These are phyloP conservation scores for Auanema sp. DNA, from an alignment of 2,888 invertebrate species.

Conservation along the genomic window DNA sequence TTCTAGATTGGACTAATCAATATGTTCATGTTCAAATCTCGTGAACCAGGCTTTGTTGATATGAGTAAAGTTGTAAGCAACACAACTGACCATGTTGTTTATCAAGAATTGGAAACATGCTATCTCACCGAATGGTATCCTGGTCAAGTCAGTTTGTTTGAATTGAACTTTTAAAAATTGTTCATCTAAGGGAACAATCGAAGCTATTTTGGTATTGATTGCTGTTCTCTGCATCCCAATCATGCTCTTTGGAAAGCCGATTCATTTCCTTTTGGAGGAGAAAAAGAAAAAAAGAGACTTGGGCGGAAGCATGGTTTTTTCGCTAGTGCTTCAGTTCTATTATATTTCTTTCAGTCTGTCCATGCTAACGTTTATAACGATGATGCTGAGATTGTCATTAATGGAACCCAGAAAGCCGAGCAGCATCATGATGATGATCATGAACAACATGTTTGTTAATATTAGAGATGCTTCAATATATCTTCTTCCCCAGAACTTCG, in stretches of 20 bases:
- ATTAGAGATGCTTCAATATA: not conserved
- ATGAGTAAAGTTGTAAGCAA: not conserved
- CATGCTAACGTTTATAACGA: constrained; percentile 60
- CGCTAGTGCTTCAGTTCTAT: not conserved
- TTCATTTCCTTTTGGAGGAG: constrained; percentile 53
- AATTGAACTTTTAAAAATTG: not conserved
- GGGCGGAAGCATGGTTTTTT: constrained; percentile 48
- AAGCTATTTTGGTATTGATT: constrained; percentile 65
- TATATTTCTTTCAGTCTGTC: constrained; percentile 55
- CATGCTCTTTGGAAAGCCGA: constrained; percentile 64
- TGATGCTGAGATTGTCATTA: constrained; percentile 58
- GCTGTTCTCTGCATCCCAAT: constrained; percentile 63
- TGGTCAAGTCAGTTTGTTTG: constrained; percentile 45
- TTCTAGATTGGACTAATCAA: constrained; percentile 63
- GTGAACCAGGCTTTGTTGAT: constrained; percentile 45
- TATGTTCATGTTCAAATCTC: constrained; percentile 64
- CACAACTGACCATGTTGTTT: constrained; percentile 9
- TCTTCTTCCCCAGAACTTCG: constrained; percentile 67
- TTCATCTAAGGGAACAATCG: constrained; percentile 53
- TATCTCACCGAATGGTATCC: constrained; percentile 65
- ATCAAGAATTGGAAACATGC: constrained; percentile 29
- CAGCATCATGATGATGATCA: constrained; percentile 26
- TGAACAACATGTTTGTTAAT: constrained; percentile 22
- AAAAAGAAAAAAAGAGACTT: constrained; percentile 55
- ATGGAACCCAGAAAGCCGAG: constrained; percentile 44